A percentile compares a stretch with the other conserved stretches of the same genome.
These are phyloP conservation scores for Danionella dracula DNA, from an alignment of 2,797 vertebrate genomes.

Conservation along the genomic window DNA sequence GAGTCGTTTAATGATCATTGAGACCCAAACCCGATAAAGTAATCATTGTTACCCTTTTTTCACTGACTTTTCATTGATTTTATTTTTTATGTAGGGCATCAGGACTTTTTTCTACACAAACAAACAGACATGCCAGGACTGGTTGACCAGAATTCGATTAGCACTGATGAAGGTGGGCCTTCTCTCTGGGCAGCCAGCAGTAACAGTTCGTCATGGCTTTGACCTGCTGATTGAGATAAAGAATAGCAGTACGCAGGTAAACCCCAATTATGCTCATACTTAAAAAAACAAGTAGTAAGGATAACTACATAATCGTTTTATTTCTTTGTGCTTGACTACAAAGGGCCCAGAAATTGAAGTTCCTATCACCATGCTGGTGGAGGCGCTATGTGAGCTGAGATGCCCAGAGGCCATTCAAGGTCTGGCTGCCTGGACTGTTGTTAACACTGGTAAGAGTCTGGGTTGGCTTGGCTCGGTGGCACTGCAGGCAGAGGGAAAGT, in stretches of 20 bases:
- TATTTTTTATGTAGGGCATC: constrained; percentile 72
- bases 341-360: constrained; percentile 91
- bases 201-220: constrained; percentile 93
- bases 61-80: neutral
- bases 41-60: neutral
- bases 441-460: constrained; percentile 79
- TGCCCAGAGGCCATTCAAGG: constrained; percentile 98
- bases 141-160: constrained; percentile 92
- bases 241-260: constrained; percentile 84
- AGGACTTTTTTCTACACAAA: constrained; percentile 97
- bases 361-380: constrained; percentile 88
- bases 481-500: constrained; percentile 93
- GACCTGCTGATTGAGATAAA: constrained; percentile 94
- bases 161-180: constrained; percentile 95
- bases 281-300: too few relatives aligned
- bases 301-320: too few relatives aligned
- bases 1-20: neutral
- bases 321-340: neutral
- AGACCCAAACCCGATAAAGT: too few relatives aligned
- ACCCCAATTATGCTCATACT: neutral
- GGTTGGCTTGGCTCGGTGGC: constrained; percentile 89
- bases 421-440: constrained; percentile 84
- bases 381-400: constrained; percentile 90
- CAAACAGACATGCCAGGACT: constrained; percentile 96
- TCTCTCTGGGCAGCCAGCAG: constrained; percentile 93